Base-by-base conservation (phyloP, 2,113 vertebrate genomes). In the Phyllostomus discolor region DNA sequence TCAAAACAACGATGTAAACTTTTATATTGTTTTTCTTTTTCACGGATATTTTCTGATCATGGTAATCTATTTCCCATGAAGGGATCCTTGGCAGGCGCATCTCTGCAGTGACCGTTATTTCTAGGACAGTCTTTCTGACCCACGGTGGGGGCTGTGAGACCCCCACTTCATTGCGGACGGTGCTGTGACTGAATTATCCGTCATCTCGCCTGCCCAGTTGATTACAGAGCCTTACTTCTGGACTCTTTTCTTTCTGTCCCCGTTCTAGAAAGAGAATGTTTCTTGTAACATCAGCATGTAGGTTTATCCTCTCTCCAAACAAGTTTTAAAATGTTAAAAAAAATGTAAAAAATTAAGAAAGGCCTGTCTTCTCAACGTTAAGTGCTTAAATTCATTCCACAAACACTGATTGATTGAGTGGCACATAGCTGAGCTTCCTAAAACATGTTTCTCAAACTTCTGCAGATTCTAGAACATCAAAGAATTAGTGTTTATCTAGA, bases 241-340 rank as follows among this genome's bases (percentile, higher is more conserved):
- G 98, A 96, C 97, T 98, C 97, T 98, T 98, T 98, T 98, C 98
- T 98, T 98, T 98, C 98, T 98, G 97, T 98, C 95, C 93, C 69
- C 75, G 26, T 14, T 59, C 9, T 93, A 96, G 94, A 97, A 62
- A 95, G 96, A 97, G 59, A 97, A 52, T 93, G 59, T 97, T 97
- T 79, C 67, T 0, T 9, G 22, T 83, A 64, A 57, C 43, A 48
- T 88, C 95, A 75, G 75, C 48, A 24, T 46, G 19, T 94, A 85
- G 93, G 90, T 93, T 88, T 88, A 73, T 81, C 70, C 88, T 91
- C 88, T 70, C 26, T 26, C 22, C 33, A 76, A 41, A 79, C 83
- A 48, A 62, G 43, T 38, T 78, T 75, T 17, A 72, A 80, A 84
- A 78, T 92, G 52, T 89, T 41, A 5, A 4, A 17, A 62, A 81